These are phyloP conservation scores for Melipona quadrifasciata DNA, from an alignment of 1,140 invertebrate genomes.

Conservation along the genomic window DNA sequence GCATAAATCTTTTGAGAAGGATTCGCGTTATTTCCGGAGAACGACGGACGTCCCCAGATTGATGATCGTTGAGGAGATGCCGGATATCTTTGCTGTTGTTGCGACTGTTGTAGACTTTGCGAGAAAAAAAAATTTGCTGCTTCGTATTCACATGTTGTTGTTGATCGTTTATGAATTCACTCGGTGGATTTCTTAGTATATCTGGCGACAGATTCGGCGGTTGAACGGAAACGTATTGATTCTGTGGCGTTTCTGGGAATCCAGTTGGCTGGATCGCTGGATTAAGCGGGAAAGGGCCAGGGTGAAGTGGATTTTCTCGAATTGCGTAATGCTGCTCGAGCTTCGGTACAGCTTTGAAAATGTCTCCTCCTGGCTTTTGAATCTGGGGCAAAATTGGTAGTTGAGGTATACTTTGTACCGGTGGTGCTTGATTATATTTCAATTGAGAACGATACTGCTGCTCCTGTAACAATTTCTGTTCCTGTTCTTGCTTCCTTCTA, in stretches of 20 bases:
- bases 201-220: constrained; percentile 66
- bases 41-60: constrained; percentile 72
- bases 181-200: constrained; percentile 43
- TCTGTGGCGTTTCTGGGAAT: constrained; percentile 56
- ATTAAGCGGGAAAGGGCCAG: constrained; percentile 78
- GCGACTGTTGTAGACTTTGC: constrained; percentile 61
- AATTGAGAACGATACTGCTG: constrained; percentile 80
- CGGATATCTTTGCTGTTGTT: constrained; percentile 35
- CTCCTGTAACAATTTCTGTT: constrained; percentile 79
- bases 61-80: constrained; percentile 53
- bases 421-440: constrained; percentile 76
- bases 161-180: constrained; percentile 51
- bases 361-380: constrained; percentile 84
- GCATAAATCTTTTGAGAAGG: constrained; percentile 76
- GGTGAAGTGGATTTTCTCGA: constrained; percentile 79
- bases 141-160: constrained; percentile 71
- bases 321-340: constrained; percentile 87
- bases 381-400: constrained; percentile 74
- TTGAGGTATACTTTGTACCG: constrained; percentile 71
- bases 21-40: constrained; percentile 52
- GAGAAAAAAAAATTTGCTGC: constrained; percentile 68
- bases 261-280: constrained; percentile 53
- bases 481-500: constrained; percentile 74
- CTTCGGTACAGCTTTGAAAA: constrained; percentile 88
- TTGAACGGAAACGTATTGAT: constrained; percentile 64